These are phyloP conservation scores for Catharus bicknelli DNA, from an alignment of 2,113 vertebrate species.

Conservation along the genomic window DNA sequence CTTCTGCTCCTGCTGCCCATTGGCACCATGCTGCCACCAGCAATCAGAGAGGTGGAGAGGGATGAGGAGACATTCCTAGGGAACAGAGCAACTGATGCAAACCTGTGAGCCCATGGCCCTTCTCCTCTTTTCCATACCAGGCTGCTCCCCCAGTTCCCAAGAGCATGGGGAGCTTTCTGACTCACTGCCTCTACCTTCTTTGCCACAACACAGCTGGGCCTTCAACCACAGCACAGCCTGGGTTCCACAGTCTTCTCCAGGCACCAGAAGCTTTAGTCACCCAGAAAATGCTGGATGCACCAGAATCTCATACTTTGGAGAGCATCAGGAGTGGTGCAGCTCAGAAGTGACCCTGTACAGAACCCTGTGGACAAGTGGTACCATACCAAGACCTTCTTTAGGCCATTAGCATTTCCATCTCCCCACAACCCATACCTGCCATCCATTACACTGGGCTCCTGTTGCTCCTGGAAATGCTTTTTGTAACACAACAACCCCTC, in stretches of 20 bases:
- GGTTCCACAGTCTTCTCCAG: not conserved
- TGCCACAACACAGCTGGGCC: not conserved
- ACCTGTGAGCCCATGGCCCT: rapidly evolving
- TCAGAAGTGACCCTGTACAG: not conserved
- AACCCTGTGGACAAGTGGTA: not conserved
- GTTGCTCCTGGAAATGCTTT: not conserved
- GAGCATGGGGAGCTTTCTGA: not conserved
- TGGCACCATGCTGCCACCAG: rapidly evolving
- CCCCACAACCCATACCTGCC: not conserved
- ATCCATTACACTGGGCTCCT: not conserved
- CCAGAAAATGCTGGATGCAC: not conserved
- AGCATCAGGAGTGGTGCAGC: not conserved
- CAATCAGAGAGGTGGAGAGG: not conserved
- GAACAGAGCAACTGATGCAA: not conserved
- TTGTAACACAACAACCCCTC: rapidly evolving
- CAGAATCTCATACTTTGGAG: not conserved
- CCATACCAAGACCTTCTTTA: not conserved
- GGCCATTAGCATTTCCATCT: not conserved
- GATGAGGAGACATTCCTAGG: not conserved
- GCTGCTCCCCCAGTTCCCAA: not conserved
- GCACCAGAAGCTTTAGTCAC: not conserved
- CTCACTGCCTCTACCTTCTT: not conserved
- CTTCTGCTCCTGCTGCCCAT: not conserved
- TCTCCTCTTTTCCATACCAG: not conserved
- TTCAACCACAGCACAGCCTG: not conserved